Conservation (phyloP, 2,113 vertebrate genomes). For the Etia nguti region DNA sequence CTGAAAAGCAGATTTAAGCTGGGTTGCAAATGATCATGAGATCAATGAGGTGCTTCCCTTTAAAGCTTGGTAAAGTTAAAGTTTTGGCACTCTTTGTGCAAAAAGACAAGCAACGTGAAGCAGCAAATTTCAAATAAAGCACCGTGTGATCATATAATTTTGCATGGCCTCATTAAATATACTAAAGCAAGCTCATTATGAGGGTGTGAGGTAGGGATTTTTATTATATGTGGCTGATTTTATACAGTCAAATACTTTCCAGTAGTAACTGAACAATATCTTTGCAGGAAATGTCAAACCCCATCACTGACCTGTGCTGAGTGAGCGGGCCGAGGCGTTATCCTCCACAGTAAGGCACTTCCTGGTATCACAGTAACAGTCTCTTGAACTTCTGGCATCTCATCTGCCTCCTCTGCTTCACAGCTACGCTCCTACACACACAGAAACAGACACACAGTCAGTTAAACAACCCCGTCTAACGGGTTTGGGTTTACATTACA, state of each 20-base stretch:
- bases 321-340: slow-evolving; percentile 83
- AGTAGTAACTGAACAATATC: background rate
- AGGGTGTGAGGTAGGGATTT: background rate
- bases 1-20: background rate
- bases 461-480: background rate
- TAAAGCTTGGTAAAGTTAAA: background rate
- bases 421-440: slow-evolving; percentile 67
- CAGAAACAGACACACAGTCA: background rate
- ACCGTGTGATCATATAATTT: background rate
- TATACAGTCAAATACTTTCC: background rate
- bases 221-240: background rate
- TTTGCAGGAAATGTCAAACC: background rate
- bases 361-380: slow-evolving; percentile 89
- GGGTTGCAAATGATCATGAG: background rate
- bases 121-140: background rate
- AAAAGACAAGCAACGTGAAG: background rate
- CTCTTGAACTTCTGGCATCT: slow-evolving; percentile 86
- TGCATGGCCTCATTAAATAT: background rate
- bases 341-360: slow-evolving; percentile 94
- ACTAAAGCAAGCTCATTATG: background rate
- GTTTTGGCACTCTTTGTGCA: background rate
- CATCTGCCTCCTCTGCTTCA: slow-evolving; percentile 77
- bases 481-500: background rate
- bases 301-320: slow-evolving; percentile 79
- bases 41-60: background rate